phyloP scores from a whole-genome alignment of 2,888 invertebrate genomes.

The Drosophila longiperda region DNA sequence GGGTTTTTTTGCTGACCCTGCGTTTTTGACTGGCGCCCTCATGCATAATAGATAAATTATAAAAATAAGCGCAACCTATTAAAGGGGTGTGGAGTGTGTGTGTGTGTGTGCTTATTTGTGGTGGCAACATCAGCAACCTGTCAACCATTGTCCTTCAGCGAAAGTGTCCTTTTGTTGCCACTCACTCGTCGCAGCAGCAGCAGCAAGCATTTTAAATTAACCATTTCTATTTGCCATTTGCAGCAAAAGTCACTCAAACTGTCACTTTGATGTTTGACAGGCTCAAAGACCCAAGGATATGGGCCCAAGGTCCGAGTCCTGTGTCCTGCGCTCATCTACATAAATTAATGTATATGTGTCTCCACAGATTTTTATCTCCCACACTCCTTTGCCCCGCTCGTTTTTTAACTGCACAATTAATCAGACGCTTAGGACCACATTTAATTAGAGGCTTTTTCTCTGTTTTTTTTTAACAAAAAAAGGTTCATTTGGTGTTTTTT shows the following conservation, averaged over 20 bases:
- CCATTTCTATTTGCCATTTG: slow-evolving; percentile 58
- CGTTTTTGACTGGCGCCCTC: slow-evolving; percentile 56
- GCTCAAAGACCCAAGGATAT: slow-evolving; percentile 18
- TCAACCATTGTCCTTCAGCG: slow-evolving; percentile 72
- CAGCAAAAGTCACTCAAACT: slow-evolving; percentile 74
- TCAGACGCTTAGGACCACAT: slow-evolving; percentile 69
- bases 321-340: slow-evolving; percentile 11
- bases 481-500: slow-evolving; percentile 7
- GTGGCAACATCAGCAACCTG: slow-evolving; percentile 49
- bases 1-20: slow-evolving; percentile 57
- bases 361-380: slow-evolving; percentile 48
- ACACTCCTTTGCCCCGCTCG: slow-evolving; percentile 13
- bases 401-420: slow-evolving; percentile 72
- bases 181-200: slow-evolving; percentile 9
- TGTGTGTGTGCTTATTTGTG: neutral
- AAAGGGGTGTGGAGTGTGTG: slow-evolving; percentile 13
- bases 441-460: slow-evolving; percentile 66
- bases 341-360: slow-evolving; percentile 52
- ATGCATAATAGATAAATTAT: slow-evolving; percentile 83
- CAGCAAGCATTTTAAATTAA: slow-evolving; percentile 70
- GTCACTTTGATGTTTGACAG: slow-evolving; percentile 78
- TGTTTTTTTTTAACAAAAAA: slow-evolving; percentile 22
- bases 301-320: slow-evolving; percentile 6
- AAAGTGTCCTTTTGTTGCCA: slow-evolving; percentile 74
- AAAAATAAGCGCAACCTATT: slow-evolving; percentile 71